Conservation (phyloP, 2,113 vertebrate genomes). For the Salvelinus alpinus region DNA sequence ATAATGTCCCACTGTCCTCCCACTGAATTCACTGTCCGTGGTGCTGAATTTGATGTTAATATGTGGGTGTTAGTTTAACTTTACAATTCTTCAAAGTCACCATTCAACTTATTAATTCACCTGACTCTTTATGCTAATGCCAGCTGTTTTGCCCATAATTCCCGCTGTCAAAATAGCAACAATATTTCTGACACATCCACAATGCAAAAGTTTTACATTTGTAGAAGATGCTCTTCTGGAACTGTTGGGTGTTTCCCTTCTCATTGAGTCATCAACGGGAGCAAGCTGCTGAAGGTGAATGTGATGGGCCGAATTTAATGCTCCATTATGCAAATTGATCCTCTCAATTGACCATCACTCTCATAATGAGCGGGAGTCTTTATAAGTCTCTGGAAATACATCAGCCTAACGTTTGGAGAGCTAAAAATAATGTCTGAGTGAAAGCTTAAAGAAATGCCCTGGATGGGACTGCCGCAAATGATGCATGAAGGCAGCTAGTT, state of each 20-base stretch:
- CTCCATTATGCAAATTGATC: constrained; percentile 83
- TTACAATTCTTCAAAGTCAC: too few relatives aligned
- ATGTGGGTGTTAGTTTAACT: too few relatives aligned
- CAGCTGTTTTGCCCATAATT: too few relatives aligned
- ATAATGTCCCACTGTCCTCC: too few relatives aligned
- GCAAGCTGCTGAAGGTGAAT: constrained; percentile 57
- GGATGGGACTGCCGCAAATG: constrained; percentile 47
- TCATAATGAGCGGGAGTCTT: constrained; percentile 62
- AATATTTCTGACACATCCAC: too few relatives aligned
- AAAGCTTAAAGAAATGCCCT: constrained; percentile 59
- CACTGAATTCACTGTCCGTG: too few relatives aligned
- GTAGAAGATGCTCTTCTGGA: neutral
- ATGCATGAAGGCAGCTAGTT: constrained; percentile 57
- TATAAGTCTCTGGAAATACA: constrained; percentile 61
- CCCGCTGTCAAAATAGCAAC: too few relatives aligned
- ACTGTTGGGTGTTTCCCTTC: constrained; percentile 51
- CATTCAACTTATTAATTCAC: too few relatives aligned
- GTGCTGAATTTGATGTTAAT: too few relatives aligned
- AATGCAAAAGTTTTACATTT: neutral
- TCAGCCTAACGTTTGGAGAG: constrained; percentile 56
- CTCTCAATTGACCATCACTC: constrained; percentile 80
- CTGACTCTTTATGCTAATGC: too few relatives aligned
- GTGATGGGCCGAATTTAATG: constrained; percentile 79
- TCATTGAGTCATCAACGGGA: constrained; percentile 57
- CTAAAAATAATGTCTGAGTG: constrained; percentile 64